A percentile compares a stretch with the other conserved stretches of the same genome.
Conservation (phyloP, 2,888 invertebrate genomes). For the Nemotelus pantherinus region DNA sequence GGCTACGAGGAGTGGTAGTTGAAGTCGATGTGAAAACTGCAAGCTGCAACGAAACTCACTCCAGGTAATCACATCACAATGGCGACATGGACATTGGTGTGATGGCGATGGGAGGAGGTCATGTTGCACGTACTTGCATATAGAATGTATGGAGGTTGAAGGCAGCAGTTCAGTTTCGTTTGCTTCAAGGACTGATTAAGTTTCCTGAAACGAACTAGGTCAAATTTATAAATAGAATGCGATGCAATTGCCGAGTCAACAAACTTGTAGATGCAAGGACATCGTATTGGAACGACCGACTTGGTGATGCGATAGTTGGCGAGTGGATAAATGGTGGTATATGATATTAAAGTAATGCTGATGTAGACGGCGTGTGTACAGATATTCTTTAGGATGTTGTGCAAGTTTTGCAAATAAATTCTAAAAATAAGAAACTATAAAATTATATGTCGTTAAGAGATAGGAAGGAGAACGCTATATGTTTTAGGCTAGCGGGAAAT, state of each 20-base stretch:
- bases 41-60: background rate
- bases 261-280: conserved; percentile 21
- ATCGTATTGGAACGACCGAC: background rate
- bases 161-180: background rate
- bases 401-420: too few relatives aligned
- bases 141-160: background rate
- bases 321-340: too few relatives aligned
- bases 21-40: background rate
- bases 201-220: conserved; percentile 6
- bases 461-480: too few relatives aligned
- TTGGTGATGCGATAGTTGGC: too few relatives aligned
- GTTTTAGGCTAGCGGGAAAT: too few relatives aligned
- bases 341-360: too few relatives aligned
- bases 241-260: conserved; percentile 10
- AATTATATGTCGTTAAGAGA: too few relatives aligned
- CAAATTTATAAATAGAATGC: background rate
- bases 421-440: too few relatives aligned
- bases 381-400: too few relatives aligned
- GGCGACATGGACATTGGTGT: background rate
- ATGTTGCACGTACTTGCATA: background rate
- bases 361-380: too few relatives aligned
- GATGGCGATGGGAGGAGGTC: background rate
- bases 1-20: too few relatives aligned
- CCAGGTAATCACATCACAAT: background rate
- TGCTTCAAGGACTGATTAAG: background rate